phyloP scores from a whole-genome alignment of 2,797 vertebrate genomes.

The Selene dorsalis region DNA sequence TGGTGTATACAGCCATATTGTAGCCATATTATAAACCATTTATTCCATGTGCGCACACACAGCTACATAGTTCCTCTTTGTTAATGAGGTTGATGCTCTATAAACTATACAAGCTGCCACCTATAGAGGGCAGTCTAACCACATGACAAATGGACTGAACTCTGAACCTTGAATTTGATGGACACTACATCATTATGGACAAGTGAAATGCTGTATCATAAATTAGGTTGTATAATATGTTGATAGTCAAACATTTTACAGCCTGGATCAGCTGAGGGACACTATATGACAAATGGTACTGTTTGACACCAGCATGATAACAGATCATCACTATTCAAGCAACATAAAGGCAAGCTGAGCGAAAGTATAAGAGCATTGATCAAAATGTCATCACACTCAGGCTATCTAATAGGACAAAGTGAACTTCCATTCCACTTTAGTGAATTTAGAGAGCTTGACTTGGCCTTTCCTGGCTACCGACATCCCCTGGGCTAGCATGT shows the following conservation, averaged over 20 bases:
- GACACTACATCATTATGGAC: slow-evolving; percentile 65
- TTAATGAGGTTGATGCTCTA: slow-evolving; percentile 1
- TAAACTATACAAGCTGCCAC: slow-evolving; percentile 12
- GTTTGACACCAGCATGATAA: slow-evolving; percentile 71
- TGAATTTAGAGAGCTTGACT: slow-evolving; percentile 63
- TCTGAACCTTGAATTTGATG: slow-evolving; percentile 65
- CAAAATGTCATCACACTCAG: slow-evolving; percentile 75
- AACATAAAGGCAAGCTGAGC: slow-evolving; percentile 64
- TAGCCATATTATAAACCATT: background rate
- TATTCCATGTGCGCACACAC: background rate
- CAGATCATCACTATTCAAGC: slow-evolving; percentile 76
- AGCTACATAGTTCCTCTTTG: background rate
- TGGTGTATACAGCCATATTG: background rate
- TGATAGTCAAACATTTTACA: slow-evolving; percentile 68
- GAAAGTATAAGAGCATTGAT: slow-evolving; percentile 72
- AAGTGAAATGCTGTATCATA: slow-evolving; percentile 64
- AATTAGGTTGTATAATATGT: slow-evolving; percentile 62
- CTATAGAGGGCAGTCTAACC: slow-evolving; percentile 79
- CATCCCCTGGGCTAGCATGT: slow-evolving; percentile 59
- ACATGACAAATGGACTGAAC: slow-evolving; percentile 52
- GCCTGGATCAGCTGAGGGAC: slow-evolving; percentile 58
- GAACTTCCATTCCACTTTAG: slow-evolving; percentile 67
- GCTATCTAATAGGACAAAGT: slow-evolving; percentile 65
- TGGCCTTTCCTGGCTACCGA: slow-evolving; percentile 46
- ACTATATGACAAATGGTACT: slow-evolving; percentile 68